phyloP scores from a whole-genome alignment of 2,797 vertebrate species.

The Alcedo atthis region DNA sequence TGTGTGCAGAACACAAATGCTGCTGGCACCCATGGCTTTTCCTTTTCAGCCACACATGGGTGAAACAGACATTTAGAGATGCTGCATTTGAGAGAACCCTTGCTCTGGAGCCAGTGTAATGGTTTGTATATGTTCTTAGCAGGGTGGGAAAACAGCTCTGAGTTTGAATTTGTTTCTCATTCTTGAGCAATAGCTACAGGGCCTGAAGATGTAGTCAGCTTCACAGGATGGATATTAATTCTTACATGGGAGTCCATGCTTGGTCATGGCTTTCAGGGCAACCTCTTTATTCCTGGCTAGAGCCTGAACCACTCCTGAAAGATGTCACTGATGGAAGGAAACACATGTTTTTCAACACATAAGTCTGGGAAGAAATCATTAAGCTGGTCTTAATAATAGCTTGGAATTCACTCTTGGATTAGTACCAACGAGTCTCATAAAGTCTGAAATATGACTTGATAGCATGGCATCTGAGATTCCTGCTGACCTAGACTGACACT shows the following conservation, averaged over 20 bases:
- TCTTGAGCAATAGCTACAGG: not conserved
- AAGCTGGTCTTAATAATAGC: not conserved
- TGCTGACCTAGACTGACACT: not conserved
- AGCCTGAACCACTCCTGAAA: not conserved
- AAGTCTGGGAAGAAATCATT: not conserved
- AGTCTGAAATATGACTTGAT: not conserved
- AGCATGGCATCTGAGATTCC: not conserved
- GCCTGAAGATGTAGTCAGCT: not conserved
- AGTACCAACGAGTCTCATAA: not conserved
- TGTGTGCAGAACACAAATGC: not conserved
- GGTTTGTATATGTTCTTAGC: not conserved
- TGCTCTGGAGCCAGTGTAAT: not conserved
- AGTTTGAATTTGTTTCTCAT: not conserved
- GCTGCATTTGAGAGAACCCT: not conserved
- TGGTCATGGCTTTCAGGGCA: not conserved
- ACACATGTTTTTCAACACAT: too few relatives aligned
- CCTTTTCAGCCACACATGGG: not conserved
- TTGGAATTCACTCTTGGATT: not conserved
- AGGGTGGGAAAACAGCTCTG: not conserved
- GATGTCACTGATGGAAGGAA: not conserved
- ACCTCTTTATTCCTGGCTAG: not conserved
- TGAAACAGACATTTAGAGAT: not conserved
- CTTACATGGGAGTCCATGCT: rapidly evolving
- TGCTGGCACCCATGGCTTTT: not conserved
- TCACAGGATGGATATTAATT: not conserved